Percentiles rank a stretch among this genome's conserved stretches.
Conservation (phyloP, 2,113 vertebrate species). For the Nycticryphes semicollaris region DNA sequence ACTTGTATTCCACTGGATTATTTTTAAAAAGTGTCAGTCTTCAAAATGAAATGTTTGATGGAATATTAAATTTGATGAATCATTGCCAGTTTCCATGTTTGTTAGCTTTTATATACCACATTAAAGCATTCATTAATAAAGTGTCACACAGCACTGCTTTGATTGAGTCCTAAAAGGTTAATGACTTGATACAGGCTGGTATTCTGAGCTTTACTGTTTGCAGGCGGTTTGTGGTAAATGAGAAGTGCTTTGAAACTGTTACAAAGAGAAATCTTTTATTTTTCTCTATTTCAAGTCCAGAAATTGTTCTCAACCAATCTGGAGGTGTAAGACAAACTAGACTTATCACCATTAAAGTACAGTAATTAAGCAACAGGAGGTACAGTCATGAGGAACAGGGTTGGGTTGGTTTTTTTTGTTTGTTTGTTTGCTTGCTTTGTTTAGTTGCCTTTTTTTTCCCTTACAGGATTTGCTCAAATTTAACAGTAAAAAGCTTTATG, state of each 20-base stretch:
- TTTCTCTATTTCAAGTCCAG: conserved; percentile 10
- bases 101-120: conserved; percentile 74
- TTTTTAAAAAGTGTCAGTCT: conserved; percentile 53
- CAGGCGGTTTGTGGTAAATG: conserved; percentile 41
- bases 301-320: background rate
- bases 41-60: conserved; percentile 70
- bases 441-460: background rate
- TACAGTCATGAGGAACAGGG: background rate
- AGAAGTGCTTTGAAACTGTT: conserved; percentile 50
- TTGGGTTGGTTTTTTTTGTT: background rate
- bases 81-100: conserved; percentile 68
- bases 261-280: conserved; percentile 54
- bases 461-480: background rate
- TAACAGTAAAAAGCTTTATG: background rate
- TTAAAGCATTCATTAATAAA: conserved; percentile 80
- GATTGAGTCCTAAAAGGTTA: conserved; percentile 79
- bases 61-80: conserved; percentile 81
- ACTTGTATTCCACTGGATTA: conserved; percentile 42
- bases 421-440: background rate
- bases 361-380: background rate
- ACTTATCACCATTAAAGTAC: background rate
- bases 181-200: conserved; percentile 67
- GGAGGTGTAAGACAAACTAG: background rate
- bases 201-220: conserved; percentile 52
- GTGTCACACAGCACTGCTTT: conserved; percentile 74